A percentile compares a stretch with the other conserved stretches of the same genome.
These are phyloP conservation scores for Cherax quadricarinatus DNA, from an alignment of 1,140 invertebrate species.

Conservation along the genomic window DNA sequence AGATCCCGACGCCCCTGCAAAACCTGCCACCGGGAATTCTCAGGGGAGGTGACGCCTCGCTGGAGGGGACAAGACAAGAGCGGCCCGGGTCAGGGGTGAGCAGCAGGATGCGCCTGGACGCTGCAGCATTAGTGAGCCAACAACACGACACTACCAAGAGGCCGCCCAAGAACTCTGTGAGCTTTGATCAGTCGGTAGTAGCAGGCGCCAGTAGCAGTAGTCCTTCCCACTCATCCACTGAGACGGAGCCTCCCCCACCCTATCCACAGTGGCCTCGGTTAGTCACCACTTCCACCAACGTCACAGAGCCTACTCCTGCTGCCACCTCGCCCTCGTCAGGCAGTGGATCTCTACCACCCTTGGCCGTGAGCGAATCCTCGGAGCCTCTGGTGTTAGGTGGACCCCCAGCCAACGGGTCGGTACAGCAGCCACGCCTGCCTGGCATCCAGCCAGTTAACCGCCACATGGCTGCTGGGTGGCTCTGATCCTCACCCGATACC, in stretches of 20 bases:
- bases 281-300: slow-evolving; percentile 22
- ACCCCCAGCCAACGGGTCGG: slow-evolving; percentile 52
- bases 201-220: slow-evolving; percentile 27
- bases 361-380: slow-evolving; percentile 52
- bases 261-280: slow-evolving; percentile 47
- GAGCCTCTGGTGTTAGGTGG: slow-evolving; percentile 56
- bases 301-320: not conserved
- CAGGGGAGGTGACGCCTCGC: slow-evolving; percentile 2
- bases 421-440: slow-evolving; percentile 60
- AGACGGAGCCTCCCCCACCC: slow-evolving; percentile 47
- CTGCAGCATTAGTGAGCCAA: slow-evolving; percentile 34
- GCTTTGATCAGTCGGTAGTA: slow-evolving; percentile 47
- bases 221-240: slow-evolving; percentile 59
- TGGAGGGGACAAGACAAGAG: slow-evolving; percentile 3
- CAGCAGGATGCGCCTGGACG: slow-evolving; percentile 56
- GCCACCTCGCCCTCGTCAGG: slow-evolving; percentile 55
- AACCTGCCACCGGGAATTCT: slow-evolving; percentile 35
- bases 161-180: slow-evolving; percentile 61
- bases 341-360: slow-evolving; percentile 42
- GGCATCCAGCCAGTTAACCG: slow-evolving; percentile 72
- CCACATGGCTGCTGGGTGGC: slow-evolving; percentile 72
- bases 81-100: not conserved
- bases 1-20: slow-evolving; percentile 29
- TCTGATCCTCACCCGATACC: slow-evolving; percentile 60
- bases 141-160: slow-evolving; percentile 27